Conservation (phyloP, 1,140 invertebrate genomes). For the Meloidogyne floridensis region DNA sequence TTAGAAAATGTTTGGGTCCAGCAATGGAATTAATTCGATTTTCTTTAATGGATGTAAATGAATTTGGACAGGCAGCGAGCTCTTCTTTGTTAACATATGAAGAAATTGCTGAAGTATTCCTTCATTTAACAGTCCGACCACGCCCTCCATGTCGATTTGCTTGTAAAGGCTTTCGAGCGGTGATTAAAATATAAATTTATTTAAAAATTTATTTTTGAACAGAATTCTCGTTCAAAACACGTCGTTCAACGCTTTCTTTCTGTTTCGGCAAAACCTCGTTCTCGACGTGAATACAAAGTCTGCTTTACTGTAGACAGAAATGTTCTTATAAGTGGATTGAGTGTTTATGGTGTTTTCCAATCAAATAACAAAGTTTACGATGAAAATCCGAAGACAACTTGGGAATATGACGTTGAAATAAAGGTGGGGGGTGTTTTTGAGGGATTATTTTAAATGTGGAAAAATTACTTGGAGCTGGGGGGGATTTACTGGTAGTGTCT, state of each 20-base stretch:
- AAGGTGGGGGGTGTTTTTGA: constrained; percentile 27
- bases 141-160: constrained; percentile 41
- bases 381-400: constrained; percentile 35
- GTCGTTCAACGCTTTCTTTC: constrained; percentile 37
- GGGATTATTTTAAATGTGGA: no score
- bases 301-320: constrained; percentile 47
- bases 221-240: constrained; percentile 48
- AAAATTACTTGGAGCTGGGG: no score
- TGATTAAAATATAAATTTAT: background rate
- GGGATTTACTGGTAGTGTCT: no score
- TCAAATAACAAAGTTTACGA: constrained; percentile 39
- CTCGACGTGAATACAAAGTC: constrained; percentile 48
- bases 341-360: constrained; percentile 44
- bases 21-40: constrained; percentile 41
- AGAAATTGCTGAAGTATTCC: constrained; percentile 52
- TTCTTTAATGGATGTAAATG: constrained; percentile 42
- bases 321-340: constrained; percentile 40
- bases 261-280: constrained; percentile 48
- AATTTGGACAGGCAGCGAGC: constrained; percentile 38
- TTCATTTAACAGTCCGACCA: constrained; percentile 50
- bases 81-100: constrained; percentile 45
- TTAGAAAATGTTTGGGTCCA: constrained; percentile 35
- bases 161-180: constrained; percentile 42
- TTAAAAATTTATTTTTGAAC: background rate
- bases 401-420: constrained; percentile 36